These are phyloP conservation scores for Merodon equestris DNA, from an alignment of 2,888 invertebrate species.

Conservation along the genomic window DNA sequence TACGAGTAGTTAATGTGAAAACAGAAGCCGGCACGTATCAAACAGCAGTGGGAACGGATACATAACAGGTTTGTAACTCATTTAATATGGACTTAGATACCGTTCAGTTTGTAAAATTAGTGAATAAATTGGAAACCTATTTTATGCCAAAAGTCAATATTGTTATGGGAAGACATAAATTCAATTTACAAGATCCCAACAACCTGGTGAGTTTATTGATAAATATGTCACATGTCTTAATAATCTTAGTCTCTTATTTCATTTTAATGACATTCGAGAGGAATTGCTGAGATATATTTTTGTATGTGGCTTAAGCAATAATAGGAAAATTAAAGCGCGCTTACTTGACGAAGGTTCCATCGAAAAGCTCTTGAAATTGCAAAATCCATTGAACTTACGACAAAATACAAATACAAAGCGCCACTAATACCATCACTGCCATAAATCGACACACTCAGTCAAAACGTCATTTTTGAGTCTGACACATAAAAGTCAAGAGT, in stretches of 20 bases:
- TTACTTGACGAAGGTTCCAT: conserved; percentile 27
- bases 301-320: conserved; percentile 16
- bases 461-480: not conserved
- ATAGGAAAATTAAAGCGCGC: conserved; percentile 6
- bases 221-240: conserved; percentile 17
- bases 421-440: conserved; percentile 19
- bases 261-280: conserved; percentile 2
- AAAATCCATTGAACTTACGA: conserved; percentile 21
- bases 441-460: conserved; percentile 4
- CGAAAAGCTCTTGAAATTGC: conserved; percentile 25
- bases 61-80: conserved; percentile 52
- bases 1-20: no score
- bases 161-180: conserved; percentile 35
- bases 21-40: no score
- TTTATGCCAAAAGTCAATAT: conserved; percentile 66
- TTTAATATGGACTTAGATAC: conserved; percentile 57
- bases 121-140: conserved; percentile 22
- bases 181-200: conserved; percentile 27
- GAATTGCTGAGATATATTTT: conserved; percentile 5
- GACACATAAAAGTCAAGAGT: conserved; percentile 9
- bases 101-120: conserved; percentile 31
- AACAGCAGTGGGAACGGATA: no score
- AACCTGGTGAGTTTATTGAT: conserved; percentile 10
- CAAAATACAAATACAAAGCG: conserved; percentile 19
- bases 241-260: conserved; percentile 12